Base-by-base conservation (phyloP, 1,140 invertebrate genomes). In the Antheraea pernyi region DNA sequence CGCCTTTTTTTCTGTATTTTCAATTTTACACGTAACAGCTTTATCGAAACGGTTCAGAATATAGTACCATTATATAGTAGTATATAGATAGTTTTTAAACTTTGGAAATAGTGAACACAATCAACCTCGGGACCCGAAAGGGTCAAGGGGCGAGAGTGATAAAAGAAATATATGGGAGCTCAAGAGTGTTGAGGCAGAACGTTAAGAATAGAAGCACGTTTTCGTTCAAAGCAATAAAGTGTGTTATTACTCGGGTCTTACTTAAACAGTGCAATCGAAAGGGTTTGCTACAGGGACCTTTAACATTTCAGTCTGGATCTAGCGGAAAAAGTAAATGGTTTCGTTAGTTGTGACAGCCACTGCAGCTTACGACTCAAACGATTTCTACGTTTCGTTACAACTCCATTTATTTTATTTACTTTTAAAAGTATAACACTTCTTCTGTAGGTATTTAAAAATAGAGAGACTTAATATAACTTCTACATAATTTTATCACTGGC, bases 141-240 rank as follows among this genome's bases (percentile, higher is more conserved):
- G 71, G 67, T 72, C 71, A 68, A 72, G 64, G 37, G 68, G 65
- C 58, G 68, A 68, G 67, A 42, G 73, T 74, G 63, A 71, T 74
- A 74, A 74, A 74, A 67, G 63, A 74, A 71, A 71, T 74, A 74
- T 74, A 68, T 70, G 69, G 42, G 64, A 11, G 59, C 10, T 46
- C 46, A n/a, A 53, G 18, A 37, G 58, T 46, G 70, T 60, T 68
- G 22, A 65, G 22, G 11, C 60, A 59, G 63, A 62, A 13, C 48
- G 69, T 65, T 69, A 53, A 68, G 70, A 74, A 63, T 68, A 62
- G 58, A 58, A 65, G 61, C 70, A 72, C 65, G 71, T 72, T 72
- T 72, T 67, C 59, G 48, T 70, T 70, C 67, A 60, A 65, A 63
- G 70, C 68, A 72, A 69, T 75, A 72, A 75, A 70, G 68, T 69